Percentiles rank a stretch among this genome's conserved stretches.
Conservation (phyloP, 2,113 vertebrate genomes). For the Loxodonta africana region DNA sequence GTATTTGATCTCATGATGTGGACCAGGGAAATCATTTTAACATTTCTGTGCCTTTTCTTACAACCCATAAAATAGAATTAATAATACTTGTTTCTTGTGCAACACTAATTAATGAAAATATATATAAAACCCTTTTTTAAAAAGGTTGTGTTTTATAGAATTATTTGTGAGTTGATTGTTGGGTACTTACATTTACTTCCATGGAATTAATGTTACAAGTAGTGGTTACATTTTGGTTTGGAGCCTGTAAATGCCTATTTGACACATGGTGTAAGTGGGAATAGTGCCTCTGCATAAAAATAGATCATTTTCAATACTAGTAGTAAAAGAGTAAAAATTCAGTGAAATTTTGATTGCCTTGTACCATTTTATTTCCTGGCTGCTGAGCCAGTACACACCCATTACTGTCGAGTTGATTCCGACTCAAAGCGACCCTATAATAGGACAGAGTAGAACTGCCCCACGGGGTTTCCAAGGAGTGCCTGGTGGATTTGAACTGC, state of each 20-base stretch:
- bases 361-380: too few species aligned
- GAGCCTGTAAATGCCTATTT: constrained; percentile 25
- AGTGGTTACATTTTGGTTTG: background rate
- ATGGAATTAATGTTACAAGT: constrained; percentile 27
- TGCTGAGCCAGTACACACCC: too few species aligned
- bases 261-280: constrained; percentile 27
- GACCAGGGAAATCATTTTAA: constrained; percentile 39
- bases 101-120: constrained; percentile 29
- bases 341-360: too few species aligned
- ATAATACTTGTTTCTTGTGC: background rate
- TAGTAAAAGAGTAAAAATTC: constrained; percentile 52
- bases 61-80: constrained; percentile 53
- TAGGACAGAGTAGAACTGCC: too few species aligned
- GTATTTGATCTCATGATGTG: constrained; percentile 48
- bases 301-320: constrained; percentile 30
- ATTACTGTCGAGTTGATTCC: too few species aligned
- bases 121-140: constrained; percentile 14
- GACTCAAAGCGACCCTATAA: too few species aligned
- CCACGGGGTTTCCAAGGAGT: too few species aligned
- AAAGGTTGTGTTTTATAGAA: background rate
- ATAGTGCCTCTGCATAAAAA: constrained; percentile 38
- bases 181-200: background rate
- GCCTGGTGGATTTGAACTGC: too few species aligned
- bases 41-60: constrained; percentile 32
- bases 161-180: constrained; percentile 56